Conservation (phyloP, 2,113 vertebrate species). For the Balaeniceps rex region DNA sequence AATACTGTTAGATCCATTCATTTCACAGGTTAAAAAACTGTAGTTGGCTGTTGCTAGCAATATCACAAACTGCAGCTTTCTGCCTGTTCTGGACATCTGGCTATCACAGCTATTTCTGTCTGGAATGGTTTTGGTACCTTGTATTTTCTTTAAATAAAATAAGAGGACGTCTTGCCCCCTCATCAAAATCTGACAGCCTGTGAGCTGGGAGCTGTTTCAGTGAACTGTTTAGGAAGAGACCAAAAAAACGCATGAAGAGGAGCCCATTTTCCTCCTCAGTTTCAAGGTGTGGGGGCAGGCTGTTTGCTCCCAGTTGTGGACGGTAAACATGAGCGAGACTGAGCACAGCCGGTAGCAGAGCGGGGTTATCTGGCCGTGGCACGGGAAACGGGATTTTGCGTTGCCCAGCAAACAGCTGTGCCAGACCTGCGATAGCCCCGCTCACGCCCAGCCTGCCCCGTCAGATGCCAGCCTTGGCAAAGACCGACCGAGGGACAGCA, state of each 20-base stretch:
- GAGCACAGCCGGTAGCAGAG: neutral
- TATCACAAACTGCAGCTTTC: neutral
- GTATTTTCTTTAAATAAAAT: neutral
- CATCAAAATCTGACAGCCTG: neutral
- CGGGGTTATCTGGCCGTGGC: neutral
- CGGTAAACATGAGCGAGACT: neutral
- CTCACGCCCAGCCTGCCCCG: accelerated
- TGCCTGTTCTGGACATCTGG: neutral
- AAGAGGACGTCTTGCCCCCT: neutral
- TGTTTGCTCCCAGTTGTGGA: neutral
- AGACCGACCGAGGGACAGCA: accelerated
- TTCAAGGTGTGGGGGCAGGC: neutral
- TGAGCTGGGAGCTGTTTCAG: neutral
- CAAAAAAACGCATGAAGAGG: neutral
- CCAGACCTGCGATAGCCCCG: accelerated
- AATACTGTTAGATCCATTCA: neutral
- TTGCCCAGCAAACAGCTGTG: neutral
- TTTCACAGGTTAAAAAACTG: neutral
- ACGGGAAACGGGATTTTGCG: accelerated
- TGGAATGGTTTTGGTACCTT: neutral
- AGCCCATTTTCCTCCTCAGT: neutral
- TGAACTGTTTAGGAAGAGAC: neutral
- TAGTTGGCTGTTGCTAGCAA: neutral
- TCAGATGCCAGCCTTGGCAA: neutral
- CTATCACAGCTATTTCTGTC: neutral